phyloP scores from a whole-genome alignment of 2,888 invertebrate genomes.

The Andrena fulva region DNA sequence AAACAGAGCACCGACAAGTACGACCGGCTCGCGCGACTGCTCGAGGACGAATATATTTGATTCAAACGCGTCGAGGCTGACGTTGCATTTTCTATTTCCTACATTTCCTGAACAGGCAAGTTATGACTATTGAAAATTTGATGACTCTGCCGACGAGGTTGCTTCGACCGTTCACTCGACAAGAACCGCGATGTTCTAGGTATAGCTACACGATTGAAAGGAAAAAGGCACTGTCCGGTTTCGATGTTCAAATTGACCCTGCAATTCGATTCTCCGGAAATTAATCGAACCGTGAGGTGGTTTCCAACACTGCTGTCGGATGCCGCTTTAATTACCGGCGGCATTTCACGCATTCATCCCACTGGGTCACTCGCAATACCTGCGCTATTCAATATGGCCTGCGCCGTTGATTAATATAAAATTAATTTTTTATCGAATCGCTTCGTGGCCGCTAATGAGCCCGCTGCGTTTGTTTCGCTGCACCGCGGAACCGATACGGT shows the following conservation, averaged over 20 bases:
- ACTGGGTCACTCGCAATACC: conserved; percentile 15
- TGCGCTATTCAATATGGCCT: conserved; percentile 15
- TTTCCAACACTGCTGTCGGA: conserved; percentile 18
- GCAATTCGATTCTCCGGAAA: conserved; percentile 51
- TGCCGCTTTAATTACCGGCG: conserved; percentile 49
- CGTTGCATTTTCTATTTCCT: not conserved
- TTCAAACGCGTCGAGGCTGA: not conserved
- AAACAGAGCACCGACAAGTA: too few species aligned
- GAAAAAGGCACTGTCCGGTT: not conserved
- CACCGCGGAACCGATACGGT: not conserved
- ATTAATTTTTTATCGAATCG: conserved; percentile 7
- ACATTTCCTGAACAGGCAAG: not conserved
- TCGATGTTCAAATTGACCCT: conserved; percentile 39
- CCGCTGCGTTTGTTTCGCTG: not conserved
- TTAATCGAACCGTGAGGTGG: conserved; percentile 48
- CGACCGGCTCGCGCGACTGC: too few species aligned
- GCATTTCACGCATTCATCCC: conserved; percentile 46
- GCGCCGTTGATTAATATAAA: conserved; percentile 41
- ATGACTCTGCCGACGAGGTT: not conserved
- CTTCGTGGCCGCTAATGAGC: conserved; percentile 4
- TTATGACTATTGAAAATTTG: not conserved
- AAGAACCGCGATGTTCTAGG: not conserved
- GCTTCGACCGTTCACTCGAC: not conserved
- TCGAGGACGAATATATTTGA: too few species aligned
- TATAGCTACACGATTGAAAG: not conserved